Conservation (phyloP, 64 coral and sea anemone genomes). For the Actinia tenebrosa region DNA sequence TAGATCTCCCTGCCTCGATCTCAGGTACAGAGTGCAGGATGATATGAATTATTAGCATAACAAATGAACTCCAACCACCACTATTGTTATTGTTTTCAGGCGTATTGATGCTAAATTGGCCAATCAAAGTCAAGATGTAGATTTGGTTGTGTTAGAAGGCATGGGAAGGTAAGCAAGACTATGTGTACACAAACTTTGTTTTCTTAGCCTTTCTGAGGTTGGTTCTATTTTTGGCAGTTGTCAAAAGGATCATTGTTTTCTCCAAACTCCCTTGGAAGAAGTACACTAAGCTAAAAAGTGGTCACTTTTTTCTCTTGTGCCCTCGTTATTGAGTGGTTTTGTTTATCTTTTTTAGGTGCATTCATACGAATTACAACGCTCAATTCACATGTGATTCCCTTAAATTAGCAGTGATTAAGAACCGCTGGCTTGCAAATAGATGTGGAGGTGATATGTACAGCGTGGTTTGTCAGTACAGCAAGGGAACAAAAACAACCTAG, state of each 20-base stretch:
- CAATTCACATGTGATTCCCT: constrained; percentile 88
- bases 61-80: not conserved
- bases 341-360: constrained; percentile 31
- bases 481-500: not conserved
- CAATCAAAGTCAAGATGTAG: constrained; percentile 63
- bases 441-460: constrained; percentile 92
- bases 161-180: constrained; percentile 79
- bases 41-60: not conserved
- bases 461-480: constrained; percentile 67
- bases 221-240: too few relatives aligned
- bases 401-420: constrained; percentile 93
- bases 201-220: too few relatives aligned
- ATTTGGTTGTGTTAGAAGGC: constrained; percentile 83
- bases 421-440: constrained; percentile 85
- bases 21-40: constrained; percentile 29
- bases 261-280: too few relatives aligned
- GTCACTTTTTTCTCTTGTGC: too few relatives aligned
- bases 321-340: not conserved
- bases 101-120: constrained; percentile 86
- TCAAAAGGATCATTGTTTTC: too few relatives aligned
- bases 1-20: constrained; percentile 90
- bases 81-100: constrained; percentile 30
- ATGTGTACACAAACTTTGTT: not conserved
- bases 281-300: too few relatives aligned
- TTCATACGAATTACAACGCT: constrained; percentile 92